Evolutionary conservation across 2,797 vertebrate species (phyloP).

Genomic region (Oreonectes daqikongensis): DNA sequence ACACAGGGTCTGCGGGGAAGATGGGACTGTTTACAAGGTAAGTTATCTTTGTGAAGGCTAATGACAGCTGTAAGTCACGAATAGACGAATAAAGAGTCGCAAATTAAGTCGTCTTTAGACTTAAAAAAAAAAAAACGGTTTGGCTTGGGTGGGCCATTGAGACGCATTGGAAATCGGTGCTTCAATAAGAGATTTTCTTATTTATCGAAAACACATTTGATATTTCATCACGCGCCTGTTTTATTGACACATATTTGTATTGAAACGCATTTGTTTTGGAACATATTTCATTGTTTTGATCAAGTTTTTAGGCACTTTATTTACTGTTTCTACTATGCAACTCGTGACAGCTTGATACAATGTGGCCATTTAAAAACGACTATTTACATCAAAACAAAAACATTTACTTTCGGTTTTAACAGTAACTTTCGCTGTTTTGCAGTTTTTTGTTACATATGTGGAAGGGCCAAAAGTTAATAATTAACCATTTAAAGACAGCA

Average conservation of each 20-base stretch:
- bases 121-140: background rate
- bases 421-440: conserved; percentile 1
- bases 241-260: background rate
- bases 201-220: background rate
- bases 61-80: conserved; percentile 21
- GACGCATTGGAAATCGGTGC: background rate
- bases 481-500: background rate
- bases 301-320: background rate
- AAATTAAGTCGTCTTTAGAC: background rate
- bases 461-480: conserved; percentile 18
- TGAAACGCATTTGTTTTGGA: no score
- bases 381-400: background rate
- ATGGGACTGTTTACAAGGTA: conserved; percentile 60
- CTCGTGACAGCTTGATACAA: conserved; percentile 27
- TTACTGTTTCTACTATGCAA: background rate
- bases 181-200: background rate
- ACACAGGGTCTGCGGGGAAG: conserved; percentile 31
- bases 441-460: background rate
- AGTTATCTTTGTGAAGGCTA: conserved; percentile 15
- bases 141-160: conserved; percentile 49
- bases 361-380: conserved; percentile 12
- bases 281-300: background rate
- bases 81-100: background rate
- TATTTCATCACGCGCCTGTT: background rate
- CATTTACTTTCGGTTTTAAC: background rate